These are phyloP conservation scores for Drosophila navojoa DNA, from an alignment of 1,140 invertebrate species.

Conservation along the genomic window DNA sequence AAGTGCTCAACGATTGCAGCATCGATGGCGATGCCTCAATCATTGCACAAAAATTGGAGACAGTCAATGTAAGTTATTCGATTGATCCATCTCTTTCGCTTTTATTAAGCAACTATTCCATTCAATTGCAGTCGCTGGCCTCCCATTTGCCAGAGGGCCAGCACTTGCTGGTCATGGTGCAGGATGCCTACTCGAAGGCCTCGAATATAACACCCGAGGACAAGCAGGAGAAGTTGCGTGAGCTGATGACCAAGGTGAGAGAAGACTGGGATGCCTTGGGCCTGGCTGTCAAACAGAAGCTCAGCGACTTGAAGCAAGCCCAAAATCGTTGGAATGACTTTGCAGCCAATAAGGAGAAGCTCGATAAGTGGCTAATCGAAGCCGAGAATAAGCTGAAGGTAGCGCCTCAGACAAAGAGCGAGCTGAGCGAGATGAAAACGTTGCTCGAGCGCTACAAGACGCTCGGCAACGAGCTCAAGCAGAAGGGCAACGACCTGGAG, in stretches of 20 bases:
- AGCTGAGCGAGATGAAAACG: conserved; percentile 95
- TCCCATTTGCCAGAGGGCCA: conserved; percentile 93
- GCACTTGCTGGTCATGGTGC: conserved; percentile 90
- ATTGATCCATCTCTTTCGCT: neutral
- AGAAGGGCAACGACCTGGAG: conserved; percentile 89
- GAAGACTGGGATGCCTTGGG: conserved; percentile 93
- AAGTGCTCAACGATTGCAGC: conserved; percentile 91
- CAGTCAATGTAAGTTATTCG: conserved; percentile 85
- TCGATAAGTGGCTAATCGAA: conserved; percentile 89
- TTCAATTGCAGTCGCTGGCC: conserved; percentile 85
- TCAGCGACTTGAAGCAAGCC: conserved; percentile 90
- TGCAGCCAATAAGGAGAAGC: conserved; percentile 87
- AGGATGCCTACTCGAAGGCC: conserved; percentile 93
- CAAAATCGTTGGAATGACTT: conserved; percentile 93
- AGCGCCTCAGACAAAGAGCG: conserved; percentile 89
- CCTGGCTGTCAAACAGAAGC: conserved; percentile 91
- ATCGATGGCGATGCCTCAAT: conserved; percentile 91
- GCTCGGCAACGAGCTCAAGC: conserved; percentile 89
- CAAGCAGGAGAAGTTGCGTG: conserved; percentile 90
- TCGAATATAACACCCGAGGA: conserved; percentile 91
- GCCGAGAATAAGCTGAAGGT: conserved; percentile 87
- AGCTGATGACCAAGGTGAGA: conserved; percentile 89
- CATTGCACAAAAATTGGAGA: conserved; percentile 93
- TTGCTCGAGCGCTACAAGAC: conserved; percentile 93
- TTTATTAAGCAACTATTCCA: neutral